Evolutionary conservation across 2,113 vertebrate species (phyloP), one percentile per base, ranked within the genome.

Genomic region (Poicephalus meyeri): DNA sequence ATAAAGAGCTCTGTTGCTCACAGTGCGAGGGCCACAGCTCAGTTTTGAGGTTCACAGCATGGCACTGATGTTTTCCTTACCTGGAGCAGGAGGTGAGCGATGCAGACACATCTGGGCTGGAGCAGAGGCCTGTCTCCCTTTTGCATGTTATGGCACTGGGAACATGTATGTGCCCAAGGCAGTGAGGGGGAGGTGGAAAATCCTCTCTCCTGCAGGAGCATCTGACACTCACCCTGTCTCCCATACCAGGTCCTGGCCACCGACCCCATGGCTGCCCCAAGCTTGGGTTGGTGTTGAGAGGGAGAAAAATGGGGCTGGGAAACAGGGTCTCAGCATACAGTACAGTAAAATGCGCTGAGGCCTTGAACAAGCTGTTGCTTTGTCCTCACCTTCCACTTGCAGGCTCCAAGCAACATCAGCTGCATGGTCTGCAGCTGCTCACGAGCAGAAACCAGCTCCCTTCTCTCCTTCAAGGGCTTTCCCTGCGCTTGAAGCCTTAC

Each of bases 341-440:
- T 4, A 0, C 21, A 33, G 60, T 7, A 12, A 35, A 46, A 42
- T 1, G 26, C 72, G 53, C 18, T 1, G 15, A 31, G n/a, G 24
- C 56, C 44, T 50, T 5, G 1, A 31, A 18, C 1, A 28, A 73
- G 74, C 28, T 9, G 18, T 77, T 56, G 58, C 46, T 55, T 61
- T 61, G 52, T n/a, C 41, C 37, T 60, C 52, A n/a, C 65, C 70
- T 23, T 52, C 16, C 24, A 29, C 31, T 60, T 35, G 76, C n/a
- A 15, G 63, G 55, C 55, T 70, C 41, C 2, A 1, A 56, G 70
- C 60, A 26, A 23, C 71, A 19, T 2, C 56, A 16, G 14, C 71
- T 64, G 29, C 2, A 1, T 1, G 0, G 2, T 25, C n/a, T 46
- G 73, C 31, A 68, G 76, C 53, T 3, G 0, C 28, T 35, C 39